Evolutionary conservation across 2,113 vertebrate genomes (phyloP).

Genomic region (Gorilla gorilla): DNA sequence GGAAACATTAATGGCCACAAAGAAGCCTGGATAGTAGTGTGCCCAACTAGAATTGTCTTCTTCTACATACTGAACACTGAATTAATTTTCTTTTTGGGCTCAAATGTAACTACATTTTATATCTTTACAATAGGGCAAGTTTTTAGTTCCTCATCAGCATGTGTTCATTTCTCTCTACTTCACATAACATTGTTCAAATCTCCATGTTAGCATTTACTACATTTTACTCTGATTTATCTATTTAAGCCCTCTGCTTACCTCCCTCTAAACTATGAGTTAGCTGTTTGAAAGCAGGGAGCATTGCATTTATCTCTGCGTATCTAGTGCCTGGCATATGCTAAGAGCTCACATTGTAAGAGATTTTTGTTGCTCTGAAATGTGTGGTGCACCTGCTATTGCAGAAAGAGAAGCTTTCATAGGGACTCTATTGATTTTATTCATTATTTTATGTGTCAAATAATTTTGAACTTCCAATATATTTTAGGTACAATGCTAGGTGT

Average conservation of each 20-base stretch:
- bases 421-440: neutral
- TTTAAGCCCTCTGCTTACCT: neutral
- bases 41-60: neutral
- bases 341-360: neutral
- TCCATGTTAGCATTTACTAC: neutral
- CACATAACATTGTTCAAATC: neutral
- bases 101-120: neutral
- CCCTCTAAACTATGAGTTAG: neutral
- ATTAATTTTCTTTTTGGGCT: neutral
- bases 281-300: neutral
- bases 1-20: neutral
- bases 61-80: neutral
- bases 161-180: neutral
- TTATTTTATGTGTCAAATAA: neutral
- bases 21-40: neutral
- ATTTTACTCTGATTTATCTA: neutral
- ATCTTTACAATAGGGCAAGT: neutral
- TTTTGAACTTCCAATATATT: neutral
- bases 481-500: neutral
- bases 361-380: neutral
- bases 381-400: neutral
- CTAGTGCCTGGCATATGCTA: neutral
- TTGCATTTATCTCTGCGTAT: neutral
- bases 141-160: neutral
- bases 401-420: neutral